Percentiles rank a stretch among this genome's conserved stretches.
These are phyloP conservation scores for Idaea aversata DNA, from an alignment of 2,888 invertebrate species.

Conservation along the genomic window DNA sequence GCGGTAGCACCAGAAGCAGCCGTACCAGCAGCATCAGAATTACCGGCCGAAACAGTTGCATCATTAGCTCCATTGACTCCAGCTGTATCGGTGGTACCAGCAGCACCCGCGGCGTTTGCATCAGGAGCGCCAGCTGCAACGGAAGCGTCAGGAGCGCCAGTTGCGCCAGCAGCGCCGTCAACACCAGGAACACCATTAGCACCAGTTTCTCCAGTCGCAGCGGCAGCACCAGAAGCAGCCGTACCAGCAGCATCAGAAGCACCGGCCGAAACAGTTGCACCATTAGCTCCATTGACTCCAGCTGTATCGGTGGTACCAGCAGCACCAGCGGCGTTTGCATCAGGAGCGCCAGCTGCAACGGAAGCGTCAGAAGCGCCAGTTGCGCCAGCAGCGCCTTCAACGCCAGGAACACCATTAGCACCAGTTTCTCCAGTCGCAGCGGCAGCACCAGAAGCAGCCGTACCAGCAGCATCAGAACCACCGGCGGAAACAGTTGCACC, in stretches of 20 bases:
- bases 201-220: too few species aligned
- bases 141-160: constrained; percentile 3
- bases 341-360: constrained; percentile 3
- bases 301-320: constrained; percentile 5
- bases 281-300: too few species aligned
- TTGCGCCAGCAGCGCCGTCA: constrained; percentile 8
- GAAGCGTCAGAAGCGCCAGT: neutral
- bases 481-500: constrained; percentile 3
- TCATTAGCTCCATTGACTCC: constrained; percentile 3
- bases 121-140: constrained; percentile 8
- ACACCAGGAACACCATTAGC: neutral
- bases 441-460: constrained; percentile 4
- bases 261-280: neutral
- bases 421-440: constrained; percentile 3
- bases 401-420: constrained; percentile 7
- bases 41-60: constrained; percentile 2
- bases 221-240: too few species aligned
- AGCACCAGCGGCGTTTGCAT: constrained; percentile 3
- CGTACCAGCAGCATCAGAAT: constrained; percentile 7
- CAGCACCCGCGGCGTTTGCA: constrained; percentile 8
- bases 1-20: neutral
- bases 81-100: neutral
- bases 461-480: neutral
- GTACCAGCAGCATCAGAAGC: neutral
- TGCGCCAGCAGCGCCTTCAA: constrained; percentile 7